Evolutionary conservation across 1,140 invertebrate species (phyloP), one percentile per base, ranked within the genome.

Genomic region (Solenopsis invicta): DNA sequence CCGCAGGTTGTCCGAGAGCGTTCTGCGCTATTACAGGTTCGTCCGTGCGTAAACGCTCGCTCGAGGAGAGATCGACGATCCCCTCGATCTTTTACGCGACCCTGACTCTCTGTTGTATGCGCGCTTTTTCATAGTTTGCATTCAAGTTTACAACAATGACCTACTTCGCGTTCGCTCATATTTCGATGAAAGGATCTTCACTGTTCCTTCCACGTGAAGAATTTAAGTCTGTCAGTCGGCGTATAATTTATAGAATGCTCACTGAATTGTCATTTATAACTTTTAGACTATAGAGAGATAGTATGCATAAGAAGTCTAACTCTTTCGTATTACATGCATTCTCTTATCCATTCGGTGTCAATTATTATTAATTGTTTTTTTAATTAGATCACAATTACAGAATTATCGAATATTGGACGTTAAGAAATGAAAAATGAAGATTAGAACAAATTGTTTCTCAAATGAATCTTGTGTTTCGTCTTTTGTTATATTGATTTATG

Each of bases 91-190:
- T 86, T 81, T 64, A 59, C 18, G 13, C 74, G 89, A 90, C 54
- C 85, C 52, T 84, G 77, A 82, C 72, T 87, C 61, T 13, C 52
- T 50, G n/a, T 21, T 64, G 37, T 59, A 12, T 21, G 21, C 34
- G 67, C 13, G 64, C 21, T 34, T 81, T 64, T 78, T 56, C 50
- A 34, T 78, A n/a, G n/a, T n/a, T n/a, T n/a, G n/a, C n/a, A n/a
- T n/a, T n/a, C n/a, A 59, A 50, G 75, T 52, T 86, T 61, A 66
- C 61, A 78, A 87, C 89, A 86, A 89, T 84, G 85, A 90, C 89
- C 89, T 61, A 89, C 85, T 89, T 90, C 88, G 78, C 41, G 61
- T 13, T 71, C 56, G 61, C 61, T 62, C 59, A 67, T 34, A 52
- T 75, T 48, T 72, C 34, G 52, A 67, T n/a, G n/a, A 41, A 24